Conservation (phyloP, 2,797 vertebrate species). For the Danio choprae region DNA sequence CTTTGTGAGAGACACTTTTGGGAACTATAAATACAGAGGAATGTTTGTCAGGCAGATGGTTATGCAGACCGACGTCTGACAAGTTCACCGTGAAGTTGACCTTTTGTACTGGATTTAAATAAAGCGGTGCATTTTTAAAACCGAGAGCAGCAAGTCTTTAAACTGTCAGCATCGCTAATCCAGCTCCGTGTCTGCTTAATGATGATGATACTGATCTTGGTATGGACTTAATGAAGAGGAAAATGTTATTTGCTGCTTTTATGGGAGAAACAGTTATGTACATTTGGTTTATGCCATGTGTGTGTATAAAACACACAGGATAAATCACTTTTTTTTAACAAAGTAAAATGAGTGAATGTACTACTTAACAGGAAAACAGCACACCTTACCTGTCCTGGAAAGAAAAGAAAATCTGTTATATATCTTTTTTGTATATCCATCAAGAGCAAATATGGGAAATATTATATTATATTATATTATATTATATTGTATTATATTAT, state of each 20-base stretch:
- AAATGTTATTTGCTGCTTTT: no score
- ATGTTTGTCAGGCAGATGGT: constrained; percentile 33
- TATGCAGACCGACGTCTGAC: constrained; percentile 35
- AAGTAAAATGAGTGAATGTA: background rate
- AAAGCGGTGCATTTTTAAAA: constrained; percentile 32
- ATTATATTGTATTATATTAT: no score
- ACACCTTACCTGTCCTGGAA: background rate
- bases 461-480: no score
- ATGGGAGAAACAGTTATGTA: no score
- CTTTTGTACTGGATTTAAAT: constrained; percentile 39
- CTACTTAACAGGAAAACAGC: background rate
- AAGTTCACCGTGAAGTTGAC: constrained; percentile 37
- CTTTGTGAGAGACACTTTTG: constrained; percentile 39
- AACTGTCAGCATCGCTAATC: background rate
- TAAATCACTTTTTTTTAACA: background rate
- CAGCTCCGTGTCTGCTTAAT: background rate
- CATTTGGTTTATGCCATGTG: background rate
- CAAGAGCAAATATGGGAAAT: no score
- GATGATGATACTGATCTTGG: background rate
- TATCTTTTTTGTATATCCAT: no score
- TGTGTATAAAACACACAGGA: background rate
- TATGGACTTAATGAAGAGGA: background rate
- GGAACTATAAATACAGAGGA: constrained; percentile 45
- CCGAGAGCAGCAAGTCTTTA: background rate
- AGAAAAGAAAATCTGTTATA: no score